Conservation (phyloP, 2,888 invertebrate species). For the Tiphia femorata region DNA sequence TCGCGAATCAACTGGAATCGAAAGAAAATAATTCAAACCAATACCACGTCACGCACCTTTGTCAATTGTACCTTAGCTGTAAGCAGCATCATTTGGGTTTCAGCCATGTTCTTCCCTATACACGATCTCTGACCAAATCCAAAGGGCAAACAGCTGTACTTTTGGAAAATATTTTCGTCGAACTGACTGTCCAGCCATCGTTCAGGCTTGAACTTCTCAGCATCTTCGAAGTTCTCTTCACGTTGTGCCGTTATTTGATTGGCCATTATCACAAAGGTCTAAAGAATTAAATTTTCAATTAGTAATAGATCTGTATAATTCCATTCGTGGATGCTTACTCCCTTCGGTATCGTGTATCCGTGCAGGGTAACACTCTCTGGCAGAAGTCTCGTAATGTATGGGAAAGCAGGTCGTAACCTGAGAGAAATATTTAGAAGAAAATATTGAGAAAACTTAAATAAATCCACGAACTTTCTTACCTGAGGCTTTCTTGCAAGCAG, state of each 20-base stretch:
- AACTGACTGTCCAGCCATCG: slow-evolving; percentile 72
- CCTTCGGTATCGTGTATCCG: slow-evolving; percentile 72
- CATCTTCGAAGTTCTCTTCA: slow-evolving; percentile 78
- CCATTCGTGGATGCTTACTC: slow-evolving; percentile 44
- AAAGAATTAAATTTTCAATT: neutral
- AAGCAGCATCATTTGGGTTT: slow-evolving; percentile 73
- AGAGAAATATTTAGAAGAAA: slow-evolving; percentile 22
- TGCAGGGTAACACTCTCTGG: slow-evolving; percentile 74
- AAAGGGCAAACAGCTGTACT: slow-evolving; percentile 76
- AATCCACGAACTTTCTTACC: slow-evolving; percentile 59
- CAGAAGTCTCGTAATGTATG: slow-evolving; percentile 74
- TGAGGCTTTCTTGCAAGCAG: slow-evolving; percentile 76
- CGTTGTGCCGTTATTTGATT: slow-evolving; percentile 74
- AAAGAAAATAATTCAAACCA: neutral
- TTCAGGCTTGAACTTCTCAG: slow-evolving; percentile 74
- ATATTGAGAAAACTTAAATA: neutral
- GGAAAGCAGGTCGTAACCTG: slow-evolving; percentile 77
- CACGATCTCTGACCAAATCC: slow-evolving; percentile 76
- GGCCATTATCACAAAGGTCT: slow-evolving; percentile 76
- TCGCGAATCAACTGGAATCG: slow-evolving; percentile 72
- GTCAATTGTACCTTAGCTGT: slow-evolving; percentile 71
- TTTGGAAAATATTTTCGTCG: slow-evolving; percentile 65
- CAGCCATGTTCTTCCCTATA: slow-evolving; percentile 75
- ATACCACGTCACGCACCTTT: neutral
- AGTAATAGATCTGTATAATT: neutral